These are phyloP conservation scores for Ranitomeya imitator DNA, from an alignment of 2,113 vertebrate species.

Conservation along the genomic window DNA sequence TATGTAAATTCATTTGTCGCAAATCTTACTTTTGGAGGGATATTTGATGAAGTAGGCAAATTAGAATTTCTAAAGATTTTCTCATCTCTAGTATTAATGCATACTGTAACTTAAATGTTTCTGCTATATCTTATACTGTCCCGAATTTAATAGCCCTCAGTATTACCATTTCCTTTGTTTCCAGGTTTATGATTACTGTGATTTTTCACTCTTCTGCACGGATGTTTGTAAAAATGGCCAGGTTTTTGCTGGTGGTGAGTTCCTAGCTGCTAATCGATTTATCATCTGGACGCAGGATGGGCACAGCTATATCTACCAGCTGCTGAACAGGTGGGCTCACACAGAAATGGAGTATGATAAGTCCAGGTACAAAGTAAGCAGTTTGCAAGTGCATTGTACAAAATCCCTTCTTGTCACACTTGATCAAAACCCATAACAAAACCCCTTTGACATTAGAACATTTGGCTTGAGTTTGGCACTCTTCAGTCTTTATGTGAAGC, in stretches of 20 bases:
- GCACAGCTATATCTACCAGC: constrained; percentile 81
- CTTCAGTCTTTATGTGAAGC: constrained; percentile 73
- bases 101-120: too few species aligned
- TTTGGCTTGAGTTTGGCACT: constrained; percentile 72
- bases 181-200: constrained; percentile 81
- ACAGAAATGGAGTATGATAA: constrained; percentile 69
- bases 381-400: constrained; percentile 75
- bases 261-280: constrained; percentile 75
- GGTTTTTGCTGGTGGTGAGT: constrained; percentile 75
- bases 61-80: too few species aligned
- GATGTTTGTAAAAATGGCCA: constrained; percentile 67
- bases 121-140: too few species aligned
- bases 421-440: constrained; percentile 82
- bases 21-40: too few species aligned
- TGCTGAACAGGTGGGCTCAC: constrained; percentile 84
- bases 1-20: too few species aligned
- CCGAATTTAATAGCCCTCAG: neutral
- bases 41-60: too few species aligned
- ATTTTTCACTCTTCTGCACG: constrained; percentile 77
- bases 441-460: constrained; percentile 73
- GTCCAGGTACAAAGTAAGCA: constrained; percentile 79
- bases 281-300: constrained; percentile 80
- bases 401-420: constrained; percentile 73
- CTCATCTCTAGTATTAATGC: too few species aligned
- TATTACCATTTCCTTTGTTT: constrained; percentile 8